Conservation (phyloP, 2,888 invertebrate species). For the Calliopum simillimum region DNA sequence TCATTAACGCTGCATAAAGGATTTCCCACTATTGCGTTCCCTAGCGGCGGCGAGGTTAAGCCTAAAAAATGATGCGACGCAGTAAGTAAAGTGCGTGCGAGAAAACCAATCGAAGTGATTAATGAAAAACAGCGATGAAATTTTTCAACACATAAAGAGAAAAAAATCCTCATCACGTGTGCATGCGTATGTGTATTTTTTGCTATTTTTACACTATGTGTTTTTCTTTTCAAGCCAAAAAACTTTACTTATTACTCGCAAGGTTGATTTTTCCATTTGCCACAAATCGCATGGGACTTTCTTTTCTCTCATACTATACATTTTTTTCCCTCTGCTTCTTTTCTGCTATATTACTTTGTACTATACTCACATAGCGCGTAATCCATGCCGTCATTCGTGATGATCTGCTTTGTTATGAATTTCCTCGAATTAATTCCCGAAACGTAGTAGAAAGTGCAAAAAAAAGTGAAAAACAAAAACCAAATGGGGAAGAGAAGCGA, state of each 20-base stretch:
- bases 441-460: neutral
- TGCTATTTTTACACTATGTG: neutral
- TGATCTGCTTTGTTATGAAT: slow-evolving; percentile 22
- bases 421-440: slow-evolving; percentile 13
- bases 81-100: slow-evolving; percentile 14
- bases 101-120: slow-evolving; percentile 27
- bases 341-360: neutral
- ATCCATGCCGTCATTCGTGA: slow-evolving; percentile 6
- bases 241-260: neutral
- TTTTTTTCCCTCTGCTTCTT: neutral
- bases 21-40: no score
- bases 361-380: slow-evolving; percentile 1
- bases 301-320: neutral
- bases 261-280: neutral
- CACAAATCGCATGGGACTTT: slow-evolving; percentile 12
- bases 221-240: no score
- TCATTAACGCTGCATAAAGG: no score
- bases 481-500: neutral
- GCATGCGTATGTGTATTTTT: slow-evolving; percentile 2
- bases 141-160: neutral
- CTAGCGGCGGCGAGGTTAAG: neutral
- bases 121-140: slow-evolving; percentile 11
- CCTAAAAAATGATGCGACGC: slow-evolving; percentile 9
- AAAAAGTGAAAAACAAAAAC: neutral
- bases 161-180: neutral